phyloP scores from a whole-genome alignment of 2,797 vertebrate genomes.

The Fringilla coelebs region DNA sequence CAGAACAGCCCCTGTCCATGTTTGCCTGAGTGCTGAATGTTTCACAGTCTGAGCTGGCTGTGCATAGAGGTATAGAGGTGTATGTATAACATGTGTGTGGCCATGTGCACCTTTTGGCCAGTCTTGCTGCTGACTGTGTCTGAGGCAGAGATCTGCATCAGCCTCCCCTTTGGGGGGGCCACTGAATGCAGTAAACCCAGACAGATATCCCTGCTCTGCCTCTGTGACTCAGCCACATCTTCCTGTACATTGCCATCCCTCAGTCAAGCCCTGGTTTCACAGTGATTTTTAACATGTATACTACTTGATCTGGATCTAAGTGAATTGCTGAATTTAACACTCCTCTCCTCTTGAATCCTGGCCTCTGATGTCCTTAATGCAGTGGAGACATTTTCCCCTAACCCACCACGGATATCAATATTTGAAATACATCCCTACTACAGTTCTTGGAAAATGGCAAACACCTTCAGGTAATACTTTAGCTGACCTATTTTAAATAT shows the following conservation, averaged over 20 bases:
- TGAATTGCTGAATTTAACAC: neutral
- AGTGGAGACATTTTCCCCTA: neutral
- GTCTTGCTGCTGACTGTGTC: neutral
- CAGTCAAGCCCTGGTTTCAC: neutral
- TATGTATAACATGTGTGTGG: accelerated
- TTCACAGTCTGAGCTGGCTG: neutral
- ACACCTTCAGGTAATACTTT: neutral
- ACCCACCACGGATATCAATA: neutral
- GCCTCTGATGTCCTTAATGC: neutral
- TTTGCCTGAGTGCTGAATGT: neutral
- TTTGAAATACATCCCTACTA: neutral
- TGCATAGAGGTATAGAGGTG: accelerated
- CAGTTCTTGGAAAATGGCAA: neutral
- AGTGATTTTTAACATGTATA: neutral
- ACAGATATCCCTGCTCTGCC: neutral
- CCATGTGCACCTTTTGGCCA: accelerated
- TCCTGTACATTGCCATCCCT: neutral
- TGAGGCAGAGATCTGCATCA: neutral
- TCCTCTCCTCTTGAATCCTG: neutral
- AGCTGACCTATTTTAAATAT: neutral
- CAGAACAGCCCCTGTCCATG: neutral
- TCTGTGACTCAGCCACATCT: neutral
- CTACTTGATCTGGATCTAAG: neutral
- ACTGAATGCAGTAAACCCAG: neutral
- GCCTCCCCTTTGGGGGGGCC: neutral